Evolutionary conservation across 2,797 vertebrate species (phyloP).

Genomic region (Coilia nasus): DNA sequence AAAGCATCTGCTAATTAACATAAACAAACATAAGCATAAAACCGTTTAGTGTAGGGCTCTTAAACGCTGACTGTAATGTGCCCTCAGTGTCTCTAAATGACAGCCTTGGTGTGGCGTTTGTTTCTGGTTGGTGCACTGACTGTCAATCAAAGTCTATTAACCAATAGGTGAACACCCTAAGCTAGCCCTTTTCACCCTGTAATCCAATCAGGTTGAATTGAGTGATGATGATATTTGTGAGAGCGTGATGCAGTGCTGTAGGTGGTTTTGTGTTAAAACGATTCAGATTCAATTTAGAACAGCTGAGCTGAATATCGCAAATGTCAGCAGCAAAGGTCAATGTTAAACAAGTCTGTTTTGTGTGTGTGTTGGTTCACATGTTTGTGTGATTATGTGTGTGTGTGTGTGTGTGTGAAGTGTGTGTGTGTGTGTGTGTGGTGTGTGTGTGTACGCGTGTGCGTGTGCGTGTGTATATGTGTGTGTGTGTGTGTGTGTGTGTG

Average conservation of each 20-base stretch:
- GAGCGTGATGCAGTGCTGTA: slow-evolving; percentile 34
- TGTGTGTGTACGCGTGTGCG: slow-evolving; percentile 40
- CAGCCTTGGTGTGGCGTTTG: neutral
- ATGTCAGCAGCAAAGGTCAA: slow-evolving; percentile 2
- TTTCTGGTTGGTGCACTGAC: neutral
- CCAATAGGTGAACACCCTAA: neutral
- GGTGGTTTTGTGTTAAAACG: neutral
- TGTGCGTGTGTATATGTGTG: slow-evolving; percentile 31
- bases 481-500: slow-evolving; percentile 31
- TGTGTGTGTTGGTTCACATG: no score
- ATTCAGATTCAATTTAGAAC: neutral
- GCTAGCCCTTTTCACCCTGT: slow-evolving; percentile 19
- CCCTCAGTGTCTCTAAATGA: neutral
- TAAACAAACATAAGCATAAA: neutral
- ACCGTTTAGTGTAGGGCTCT: neutral
- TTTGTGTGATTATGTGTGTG: neutral
- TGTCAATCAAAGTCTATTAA: neutral
- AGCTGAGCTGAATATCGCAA: neutral
- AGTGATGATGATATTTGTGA: slow-evolving; percentile 20
- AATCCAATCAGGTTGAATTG: slow-evolving; percentile 46
- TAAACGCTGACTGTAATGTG: neutral
- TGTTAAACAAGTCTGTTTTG: neutral
- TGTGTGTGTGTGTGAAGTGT: neutral
- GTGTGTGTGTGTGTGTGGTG: slow-evolving; percentile 27
- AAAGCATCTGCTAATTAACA: no score